Base-by-base conservation (phyloP, 30 jellyfish, hydroid and myxozoan genomes). In the Rhopilema esculentum region DNA sequence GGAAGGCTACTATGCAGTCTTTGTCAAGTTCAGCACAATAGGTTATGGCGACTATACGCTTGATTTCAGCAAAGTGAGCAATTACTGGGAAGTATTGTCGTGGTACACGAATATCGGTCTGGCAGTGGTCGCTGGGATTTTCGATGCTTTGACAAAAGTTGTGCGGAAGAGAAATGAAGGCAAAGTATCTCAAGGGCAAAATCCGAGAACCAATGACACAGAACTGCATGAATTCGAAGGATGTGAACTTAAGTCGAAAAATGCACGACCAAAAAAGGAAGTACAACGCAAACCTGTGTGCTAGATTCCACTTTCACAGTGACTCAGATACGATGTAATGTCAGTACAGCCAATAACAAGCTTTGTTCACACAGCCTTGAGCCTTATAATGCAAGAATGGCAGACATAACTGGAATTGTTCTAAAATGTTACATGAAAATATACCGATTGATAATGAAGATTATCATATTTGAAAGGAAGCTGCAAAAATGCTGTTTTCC, bases 91-190 rank as follows among this genome's bases (percentile, higher is more conserved):
- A 49, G 19, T 49, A 48, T 40, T 81, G 49, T 81, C 83, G 32
- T 81, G 91, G 91, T 81, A 30, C 51, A 81, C 91, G n/a, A 81
- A 81, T 61, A 81, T 68, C 25, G 74, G 72, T 16, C 83, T 81
- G 16, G 91, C 91, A 0, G n/a, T 81, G 22, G 83, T 81, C 4
- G 69, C 91, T 8, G 91, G 91, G 53, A 62, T 81, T 17, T 69
- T 81, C 50, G 91, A 81, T 66, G 72, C 91, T 25, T 16, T 81
- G 23, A 61, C 88, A 51, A 22, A 29, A 57, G 62, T 75, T 20
- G 20, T 40, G 57, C 9, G 12, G 12, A 40, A 40, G 12, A 6
- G 57, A 12, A 40, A 40, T 12, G 57, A 6, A 2, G 12, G 57
- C 57, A 40, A 40, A 40, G 12, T 40, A 40, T 6, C 6, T 40